These are phyloP conservation scores for Australoheros facetus DNA, from an alignment of 2,797 vertebrate species.

Conservation along the genomic window DNA sequence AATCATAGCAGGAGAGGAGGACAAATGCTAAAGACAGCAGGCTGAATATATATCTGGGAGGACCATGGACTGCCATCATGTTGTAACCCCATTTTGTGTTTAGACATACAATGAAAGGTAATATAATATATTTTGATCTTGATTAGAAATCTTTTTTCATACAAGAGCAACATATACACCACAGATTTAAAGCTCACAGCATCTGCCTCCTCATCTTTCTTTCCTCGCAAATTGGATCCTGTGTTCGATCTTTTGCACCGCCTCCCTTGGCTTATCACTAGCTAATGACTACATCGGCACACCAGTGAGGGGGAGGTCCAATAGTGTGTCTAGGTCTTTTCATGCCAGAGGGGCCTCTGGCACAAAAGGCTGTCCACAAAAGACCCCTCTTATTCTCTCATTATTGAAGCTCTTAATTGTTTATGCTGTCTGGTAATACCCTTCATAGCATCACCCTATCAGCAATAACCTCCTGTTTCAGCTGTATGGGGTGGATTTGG, in stretches of 20 bases:
- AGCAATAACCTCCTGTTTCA: conserved; percentile 75
- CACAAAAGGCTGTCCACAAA: conserved; percentile 66
- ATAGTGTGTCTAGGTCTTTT: conserved; percentile 58
- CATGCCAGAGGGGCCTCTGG: conserved; percentile 63
- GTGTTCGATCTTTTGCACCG: conserved; percentile 1
- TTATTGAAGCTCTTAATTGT: conserved; percentile 74
- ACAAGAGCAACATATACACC: not conserved
- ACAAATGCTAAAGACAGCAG: conserved; percentile 12
- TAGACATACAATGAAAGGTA: not conserved
- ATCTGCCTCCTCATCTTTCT: not conserved
- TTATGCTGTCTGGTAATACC: conserved; percentile 68
- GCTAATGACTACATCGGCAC: conserved; percentile 59
- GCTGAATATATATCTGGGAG: conserved; percentile 31
- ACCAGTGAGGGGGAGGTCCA: conserved; percentile 59
- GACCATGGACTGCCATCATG: not conserved
- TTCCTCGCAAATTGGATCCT: conserved; percentile 38
- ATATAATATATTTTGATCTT: conserved; percentile 37
- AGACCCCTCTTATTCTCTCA: conserved; percentile 67
- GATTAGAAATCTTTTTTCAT: conserved; percentile 33
- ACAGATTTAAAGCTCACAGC: not conserved
- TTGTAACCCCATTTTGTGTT: conserved; percentile 2
- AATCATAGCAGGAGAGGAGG: conserved; percentile 48
- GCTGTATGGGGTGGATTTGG: conserved; percentile 1
- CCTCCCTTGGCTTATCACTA: conserved; percentile 50
- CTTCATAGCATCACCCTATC: conserved; percentile 64